These are phyloP conservation scores for Tringa solitaria DNA, from an alignment of 2,113 vertebrate genomes.

Conservation along the genomic window DNA sequence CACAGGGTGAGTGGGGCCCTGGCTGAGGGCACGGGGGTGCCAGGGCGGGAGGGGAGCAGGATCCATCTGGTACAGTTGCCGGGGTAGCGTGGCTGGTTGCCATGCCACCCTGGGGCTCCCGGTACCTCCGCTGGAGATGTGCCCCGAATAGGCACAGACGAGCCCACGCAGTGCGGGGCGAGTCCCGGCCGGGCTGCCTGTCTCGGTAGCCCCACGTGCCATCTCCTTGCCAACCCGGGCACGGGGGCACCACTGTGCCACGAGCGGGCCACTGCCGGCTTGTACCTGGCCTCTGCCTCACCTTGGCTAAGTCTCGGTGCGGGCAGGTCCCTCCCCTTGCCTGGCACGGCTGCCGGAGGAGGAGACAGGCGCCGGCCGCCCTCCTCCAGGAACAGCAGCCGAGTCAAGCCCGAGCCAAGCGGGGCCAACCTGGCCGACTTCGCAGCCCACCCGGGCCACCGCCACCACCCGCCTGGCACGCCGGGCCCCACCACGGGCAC, in stretches of 20 bases:
- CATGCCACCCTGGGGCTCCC: accelerated
- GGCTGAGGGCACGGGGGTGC: neutral
- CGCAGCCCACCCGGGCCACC: neutral
- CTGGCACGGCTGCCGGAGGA: conserved; percentile 63
- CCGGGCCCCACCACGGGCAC: neutral
- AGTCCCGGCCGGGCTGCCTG: neutral
- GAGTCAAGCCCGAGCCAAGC: neutral
- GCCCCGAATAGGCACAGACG: neutral
- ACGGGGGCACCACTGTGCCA: neutral
- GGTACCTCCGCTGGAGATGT: neutral
- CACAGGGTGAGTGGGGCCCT: neutral
- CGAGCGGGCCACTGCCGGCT: neutral
- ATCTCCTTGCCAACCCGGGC: neutral
- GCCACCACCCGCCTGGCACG: neutral
- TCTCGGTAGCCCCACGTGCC: neutral
- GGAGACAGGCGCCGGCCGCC: conserved; percentile 43
- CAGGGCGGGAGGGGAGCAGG: neutral
- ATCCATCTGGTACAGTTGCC: accelerated
- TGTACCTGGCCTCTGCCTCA: conserved; percentile 46
- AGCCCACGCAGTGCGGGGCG: accelerated
- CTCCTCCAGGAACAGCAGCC: conserved; percentile 49
- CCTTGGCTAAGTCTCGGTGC: neutral
- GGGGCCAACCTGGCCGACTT: neutral
- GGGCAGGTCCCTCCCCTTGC: conserved; percentile 45
- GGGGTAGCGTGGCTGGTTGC: neutral